phyloP scores from a whole-genome alignment of 2,113 vertebrate species.

The Irena cyanogastra region DNA sequence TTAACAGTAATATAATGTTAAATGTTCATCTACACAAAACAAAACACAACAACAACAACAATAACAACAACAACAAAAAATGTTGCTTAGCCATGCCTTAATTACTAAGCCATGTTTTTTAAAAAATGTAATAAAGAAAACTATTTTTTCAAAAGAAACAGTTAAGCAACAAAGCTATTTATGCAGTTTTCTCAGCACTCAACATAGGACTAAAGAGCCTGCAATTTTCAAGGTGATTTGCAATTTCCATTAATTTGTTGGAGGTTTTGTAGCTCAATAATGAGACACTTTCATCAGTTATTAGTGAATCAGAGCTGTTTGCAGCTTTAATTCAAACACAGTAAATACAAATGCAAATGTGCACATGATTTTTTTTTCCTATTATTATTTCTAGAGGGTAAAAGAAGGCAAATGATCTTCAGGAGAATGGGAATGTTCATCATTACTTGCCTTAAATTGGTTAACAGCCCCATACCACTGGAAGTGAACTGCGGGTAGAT shows the following conservation, averaged over 20 bases:
- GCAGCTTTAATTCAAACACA: constrained; percentile 40
- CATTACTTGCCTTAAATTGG: background rate
- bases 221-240: constrained; percentile 65
- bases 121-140: background rate
- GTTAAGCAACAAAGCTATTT: constrained; percentile 17
- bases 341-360: constrained; percentile 60
- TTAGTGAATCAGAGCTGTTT: constrained; percentile 58
- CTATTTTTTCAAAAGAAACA: background rate
- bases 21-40: background rate
- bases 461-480: background rate
- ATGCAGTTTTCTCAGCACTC: constrained; percentile 13
- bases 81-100: background rate
- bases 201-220: constrained; percentile 23
- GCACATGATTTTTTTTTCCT: constrained; percentile 41
- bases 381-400: constrained; percentile 38
- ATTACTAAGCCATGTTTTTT: background rate
- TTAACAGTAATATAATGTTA: background rate
- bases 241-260: constrained; percentile 60
- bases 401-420: constrained; percentile 42
- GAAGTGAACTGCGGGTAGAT: background rate
- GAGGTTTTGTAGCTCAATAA: constrained; percentile 54
- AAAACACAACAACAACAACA: background rate
- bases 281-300: constrained; percentile 52
- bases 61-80: background rate
- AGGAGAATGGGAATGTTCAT: constrained; percentile 6